Evolutionary conservation across 2,888 invertebrate genomes (phyloP), one percentile per base, ranked within the genome.

Genomic region (Drosophila ustulata): DNA sequence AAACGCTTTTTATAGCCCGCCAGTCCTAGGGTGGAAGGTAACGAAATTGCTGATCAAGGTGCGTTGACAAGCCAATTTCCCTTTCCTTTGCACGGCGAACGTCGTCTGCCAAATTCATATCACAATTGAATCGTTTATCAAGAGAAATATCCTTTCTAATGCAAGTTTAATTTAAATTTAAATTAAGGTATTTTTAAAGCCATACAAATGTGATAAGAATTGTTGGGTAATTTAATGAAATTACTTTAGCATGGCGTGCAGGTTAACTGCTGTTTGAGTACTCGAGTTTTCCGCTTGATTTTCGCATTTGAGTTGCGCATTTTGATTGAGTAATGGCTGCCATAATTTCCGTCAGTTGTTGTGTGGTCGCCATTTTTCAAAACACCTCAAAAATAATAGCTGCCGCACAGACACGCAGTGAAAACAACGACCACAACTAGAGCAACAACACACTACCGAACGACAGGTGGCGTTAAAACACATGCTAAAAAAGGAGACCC

Each of bases 321-420:
- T 64, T 57, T 75, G 72, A 75, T 76, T 75, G 76, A 76, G 43
- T 67, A 68, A 58, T 61, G 64, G n/a, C 41, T 32, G 25, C 52
- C 43, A 67, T 75, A 75, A 71, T 75, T 71, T 75, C 71, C 67
- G 72, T 11, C 57, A 64, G 63, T 64, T 64, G 49, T 37, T 55
- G 46, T 67, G 67, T 11, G 63, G 66, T 46, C 46, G 43, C 43
- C 62, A 73, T 68, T 74, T 74, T 66, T 43, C 37, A 13, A 64
- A 65, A 70, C 69, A 57, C 64, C 57, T 57, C 64, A 64, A 49
- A 55, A 43, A 56, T 55, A 63, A 63, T 55, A 46, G 23, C 34
- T 30, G 41, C 23, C 32, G 23, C 11, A 4, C 4, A 26, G 9
- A 32, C 56, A 59, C 50, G 13, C 34, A 45, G n/a, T 50, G 32